Conservation (phyloP, 2,797 vertebrate genomes). For the Potorous gilbertii region DNA sequence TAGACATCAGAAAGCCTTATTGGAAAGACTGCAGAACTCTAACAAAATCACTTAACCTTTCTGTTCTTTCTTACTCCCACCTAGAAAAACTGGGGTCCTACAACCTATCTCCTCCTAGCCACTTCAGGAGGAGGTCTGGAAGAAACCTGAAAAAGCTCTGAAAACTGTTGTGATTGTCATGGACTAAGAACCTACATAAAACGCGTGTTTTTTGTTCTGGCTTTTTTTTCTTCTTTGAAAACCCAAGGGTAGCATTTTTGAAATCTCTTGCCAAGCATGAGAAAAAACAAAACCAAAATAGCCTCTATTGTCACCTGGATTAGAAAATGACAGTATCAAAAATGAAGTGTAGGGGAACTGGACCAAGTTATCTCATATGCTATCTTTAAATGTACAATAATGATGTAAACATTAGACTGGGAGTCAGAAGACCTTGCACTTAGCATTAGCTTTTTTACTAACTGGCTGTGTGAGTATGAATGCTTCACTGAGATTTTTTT, state of each 20-base stretch:
- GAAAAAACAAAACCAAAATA: slow-evolving; percentile 29
- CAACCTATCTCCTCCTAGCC: neutral
- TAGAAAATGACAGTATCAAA: neutral
- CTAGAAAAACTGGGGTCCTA: slow-evolving; percentile 13
- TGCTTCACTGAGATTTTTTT: slow-evolving; percentile 35
- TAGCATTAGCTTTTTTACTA: neutral
- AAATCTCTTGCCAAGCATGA: neutral
- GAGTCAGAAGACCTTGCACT: neutral
- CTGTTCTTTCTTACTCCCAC: slow-evolving; percentile 1
- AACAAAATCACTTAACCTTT: slow-evolving; percentile 38
- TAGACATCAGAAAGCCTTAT: slow-evolving; percentile 57
- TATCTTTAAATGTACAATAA: neutral
- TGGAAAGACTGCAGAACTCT: slow-evolving; percentile 43
- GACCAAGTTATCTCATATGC: neutral
- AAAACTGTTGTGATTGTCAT: neutral
- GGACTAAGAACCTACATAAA: neutral
- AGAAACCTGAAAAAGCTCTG: neutral
- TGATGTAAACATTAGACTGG: neutral
- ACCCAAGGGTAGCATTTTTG: neutral
- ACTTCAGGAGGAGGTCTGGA: slow-evolving; percentile 29
- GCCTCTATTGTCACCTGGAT: neutral
- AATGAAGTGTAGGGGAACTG: neutral
- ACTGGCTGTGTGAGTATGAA: neutral
- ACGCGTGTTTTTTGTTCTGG: neutral
- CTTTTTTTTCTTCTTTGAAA: slow-evolving; percentile 3